Conservation (phyloP, 1,140 invertebrate species). For the Ostrea denselamellosa region DNA sequence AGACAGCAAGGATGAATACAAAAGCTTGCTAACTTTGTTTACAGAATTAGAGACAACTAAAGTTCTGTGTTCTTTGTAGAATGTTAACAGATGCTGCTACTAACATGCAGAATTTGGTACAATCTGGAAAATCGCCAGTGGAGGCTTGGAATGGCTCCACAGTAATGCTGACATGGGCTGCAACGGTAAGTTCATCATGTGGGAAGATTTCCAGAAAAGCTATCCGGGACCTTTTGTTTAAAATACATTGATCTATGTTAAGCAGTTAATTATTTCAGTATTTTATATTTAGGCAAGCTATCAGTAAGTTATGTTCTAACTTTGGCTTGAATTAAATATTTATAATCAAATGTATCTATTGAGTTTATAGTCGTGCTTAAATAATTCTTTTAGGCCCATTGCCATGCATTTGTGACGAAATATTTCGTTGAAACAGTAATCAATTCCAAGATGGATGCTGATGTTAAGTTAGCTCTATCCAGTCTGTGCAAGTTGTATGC, state of each 20-base stretch:
- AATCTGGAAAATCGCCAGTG: conserved; percentile 46
- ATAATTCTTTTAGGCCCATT: conserved; percentile 46
- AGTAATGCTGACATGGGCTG: conserved; percentile 87
- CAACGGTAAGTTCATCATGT: conserved; percentile 82
- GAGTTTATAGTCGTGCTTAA: no score
- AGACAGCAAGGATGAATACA: no score
- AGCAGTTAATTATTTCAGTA: no score
- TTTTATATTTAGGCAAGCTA: no score
- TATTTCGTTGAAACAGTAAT: conserved; percentile 40
- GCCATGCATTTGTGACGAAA: conserved; percentile 50
- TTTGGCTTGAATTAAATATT: no score
- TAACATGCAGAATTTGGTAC: conserved; percentile 44
- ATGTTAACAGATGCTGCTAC: conserved; percentile 60
- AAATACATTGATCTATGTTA: no score
- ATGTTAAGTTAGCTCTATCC: conserved; percentile 83
- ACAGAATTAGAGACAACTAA: no score
- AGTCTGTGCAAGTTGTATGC: conserved; percentile 89
- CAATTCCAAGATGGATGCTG: conserved; percentile 79
- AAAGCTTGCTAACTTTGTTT: no score
- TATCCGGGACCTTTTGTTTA: no score
- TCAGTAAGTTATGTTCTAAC: no score
- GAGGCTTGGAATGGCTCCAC: conserved; percentile 92
- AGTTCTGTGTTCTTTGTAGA: conserved; percentile 49
- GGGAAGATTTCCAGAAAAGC: no score
- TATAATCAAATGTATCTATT: no score